Conservation (phyloP, 2,888 invertebrate genomes). For the Pandemis heparana region DNA sequence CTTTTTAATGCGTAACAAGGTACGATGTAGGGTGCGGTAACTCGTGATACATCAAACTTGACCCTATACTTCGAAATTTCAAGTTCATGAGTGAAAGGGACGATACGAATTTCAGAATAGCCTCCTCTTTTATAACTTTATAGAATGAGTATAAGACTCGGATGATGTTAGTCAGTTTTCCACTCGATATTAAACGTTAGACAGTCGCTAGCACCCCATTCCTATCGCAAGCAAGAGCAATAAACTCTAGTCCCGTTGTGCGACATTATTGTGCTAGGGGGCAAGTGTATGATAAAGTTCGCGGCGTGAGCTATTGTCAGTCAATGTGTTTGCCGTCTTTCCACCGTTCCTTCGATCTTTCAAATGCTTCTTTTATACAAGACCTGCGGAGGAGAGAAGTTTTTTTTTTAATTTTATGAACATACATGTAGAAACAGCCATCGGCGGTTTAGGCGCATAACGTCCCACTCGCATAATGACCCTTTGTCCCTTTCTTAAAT, state of each 20-base stretch:
- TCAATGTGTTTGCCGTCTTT: slow-evolving; percentile 73
- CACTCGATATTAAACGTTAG: background rate
- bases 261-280: background rate
- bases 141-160: background rate
- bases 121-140: background rate
- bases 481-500: too few species aligned
- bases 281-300: slow-evolving; percentile 1
- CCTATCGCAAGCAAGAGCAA: background rate
- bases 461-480: too few species aligned
- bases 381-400: slow-evolving; percentile 81
- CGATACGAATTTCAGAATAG: too few species aligned
- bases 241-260: background rate
- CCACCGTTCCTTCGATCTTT: slow-evolving; percentile 87
- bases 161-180: background rate
- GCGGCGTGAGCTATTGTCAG: slow-evolving; percentile 54
- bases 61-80: too few species aligned
- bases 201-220: background rate
- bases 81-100: too few species aligned
- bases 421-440: too few species aligned
- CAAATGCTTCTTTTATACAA: slow-evolving; percentile 91
- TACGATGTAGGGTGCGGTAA: too few species aligned
- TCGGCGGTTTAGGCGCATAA: too few species aligned
- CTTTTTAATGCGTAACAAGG: too few species aligned
- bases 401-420: background rate
- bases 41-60: too few species aligned